phyloP scores from a whole-genome alignment of 2,797 vertebrate species.

The Nothura maculosa region DNA sequence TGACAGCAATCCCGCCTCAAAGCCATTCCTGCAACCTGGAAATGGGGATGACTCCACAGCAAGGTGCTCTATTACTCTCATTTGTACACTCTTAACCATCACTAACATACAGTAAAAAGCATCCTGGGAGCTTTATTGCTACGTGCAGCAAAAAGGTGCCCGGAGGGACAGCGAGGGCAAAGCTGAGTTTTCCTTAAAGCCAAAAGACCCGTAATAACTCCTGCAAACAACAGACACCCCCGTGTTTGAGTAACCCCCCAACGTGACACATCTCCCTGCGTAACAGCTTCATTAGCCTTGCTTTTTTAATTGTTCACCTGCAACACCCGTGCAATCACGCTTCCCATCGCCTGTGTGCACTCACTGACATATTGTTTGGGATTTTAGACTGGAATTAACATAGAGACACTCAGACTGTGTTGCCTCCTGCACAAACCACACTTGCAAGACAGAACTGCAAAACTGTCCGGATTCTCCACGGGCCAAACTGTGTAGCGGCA shows the following conservation, averaged over 20 bases:
- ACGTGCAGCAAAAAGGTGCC: background rate
- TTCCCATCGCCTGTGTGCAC: background rate
- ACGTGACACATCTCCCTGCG: background rate
- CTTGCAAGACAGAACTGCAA: background rate
- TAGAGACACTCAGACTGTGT: background rate
- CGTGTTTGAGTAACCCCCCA: background rate
- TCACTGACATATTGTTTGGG: background rate
- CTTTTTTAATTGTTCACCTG: background rate
- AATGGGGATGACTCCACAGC: rapidly evolving
- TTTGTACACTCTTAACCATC: background rate
- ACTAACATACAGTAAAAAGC: background rate
- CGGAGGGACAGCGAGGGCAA: background rate
- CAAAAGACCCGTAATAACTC: background rate
- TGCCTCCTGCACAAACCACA: background rate
- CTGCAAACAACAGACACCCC: background rate
- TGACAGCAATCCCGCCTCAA: background rate
- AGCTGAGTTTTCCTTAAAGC: background rate
- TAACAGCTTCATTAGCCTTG: background rate
- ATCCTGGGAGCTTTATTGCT: background rate
- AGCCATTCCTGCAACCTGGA: background rate
- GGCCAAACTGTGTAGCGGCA: background rate
- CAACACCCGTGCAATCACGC: background rate
- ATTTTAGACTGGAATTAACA: background rate
- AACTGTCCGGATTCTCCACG: background rate
- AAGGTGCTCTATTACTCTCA: background rate